These are phyloP conservation scores for Sciurus carolinensis DNA, from an alignment of 2,797 vertebrate genomes.

Conservation along the genomic window DNA sequence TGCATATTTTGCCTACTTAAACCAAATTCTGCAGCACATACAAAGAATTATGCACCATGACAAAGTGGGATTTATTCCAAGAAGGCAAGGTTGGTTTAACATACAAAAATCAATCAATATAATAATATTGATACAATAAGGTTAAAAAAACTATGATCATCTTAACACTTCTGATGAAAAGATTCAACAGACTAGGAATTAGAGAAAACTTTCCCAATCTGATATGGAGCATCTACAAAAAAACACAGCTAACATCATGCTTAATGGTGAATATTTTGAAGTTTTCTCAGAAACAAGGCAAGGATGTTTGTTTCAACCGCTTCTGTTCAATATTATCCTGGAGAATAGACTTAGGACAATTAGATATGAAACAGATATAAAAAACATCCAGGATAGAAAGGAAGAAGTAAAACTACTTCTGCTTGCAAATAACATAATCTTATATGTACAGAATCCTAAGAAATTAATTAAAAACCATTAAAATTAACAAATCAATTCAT, in stretches of 20 bases:
- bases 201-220: slow-evolving; percentile 14
- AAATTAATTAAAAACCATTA: slow-evolving; percentile 24
- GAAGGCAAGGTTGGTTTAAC: slow-evolving; percentile 12
- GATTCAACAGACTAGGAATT: slow-evolving; percentile 1
- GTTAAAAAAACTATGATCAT: not conserved
- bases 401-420: slow-evolving; percentile 39
- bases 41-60: not conserved
- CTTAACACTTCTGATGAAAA: slow-evolving; percentile 41
- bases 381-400: not conserved
- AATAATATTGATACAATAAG: slow-evolving; percentile 18
- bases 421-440: not conserved
- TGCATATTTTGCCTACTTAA: slow-evolving; percentile 7
- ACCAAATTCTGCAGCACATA: not conserved
- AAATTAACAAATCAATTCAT: slow-evolving; percentile 34
- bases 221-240: not conserved
- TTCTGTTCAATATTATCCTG: not conserved
- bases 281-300: not conserved
- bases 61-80: slow-evolving; percentile 11
- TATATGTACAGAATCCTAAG: not conserved
- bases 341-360: not conserved
- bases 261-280: slow-evolving; percentile 47
- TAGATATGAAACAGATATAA: not conserved
- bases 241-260: not conserved
- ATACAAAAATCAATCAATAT: not conserved
- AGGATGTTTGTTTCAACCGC: not conserved